Base-by-base conservation (phyloP, 2,888 invertebrate genomes). In the Diarsia brunnea region DNA sequence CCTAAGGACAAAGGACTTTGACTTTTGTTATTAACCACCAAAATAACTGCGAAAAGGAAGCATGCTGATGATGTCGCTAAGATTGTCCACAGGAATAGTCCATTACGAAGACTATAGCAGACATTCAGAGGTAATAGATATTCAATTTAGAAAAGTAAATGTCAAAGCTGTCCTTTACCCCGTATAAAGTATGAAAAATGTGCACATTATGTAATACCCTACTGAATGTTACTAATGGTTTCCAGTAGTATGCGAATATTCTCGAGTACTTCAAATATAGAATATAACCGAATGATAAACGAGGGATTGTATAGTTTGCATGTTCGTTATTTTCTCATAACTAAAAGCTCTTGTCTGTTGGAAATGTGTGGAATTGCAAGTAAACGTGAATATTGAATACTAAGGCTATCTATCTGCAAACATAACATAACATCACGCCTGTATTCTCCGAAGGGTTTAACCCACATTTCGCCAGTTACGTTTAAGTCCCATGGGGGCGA, bases 161-260 rank as follows among this genome's bases (percentile, higher is more conserved):
- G n/a, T 31, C 27, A 10, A 24, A 43, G 16, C 66, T 66, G 43
- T 81, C 21, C 53, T 16, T 64, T 61, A 31, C 27, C 43, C 14
- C 7, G 38, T 43, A 24, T 16, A 24, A 51, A 78, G 27, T 63
- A 79, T 69, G 69, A 84, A 73, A 69, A 84, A 81, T 80, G 66
- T 73, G 49, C 55, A 61, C 38, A 43, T 58, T 63, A 53, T 84
- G 74, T 81, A 61, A 69, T 69, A 74, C 43, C 73, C 51, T 4
- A 19, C 27, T 53, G 75, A 73, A 84, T 47, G 27, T 73, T 73
- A 79, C 73, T 80, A 81, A 80, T 84, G 81, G 84, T 69, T 84
- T 84, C 75, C 69, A 81, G 67, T 67, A 69, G 43, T 16, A 3
- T 43, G 61, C 24, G 75, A 84, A 81, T 84, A 45, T 80, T 63